Percentiles rank a stretch among this genome's conserved stretches.
Evolutionary conservation across 2,113 vertebrate genomes (phyloP).

Genomic region (Motacilla tschutschensis): DNA sequence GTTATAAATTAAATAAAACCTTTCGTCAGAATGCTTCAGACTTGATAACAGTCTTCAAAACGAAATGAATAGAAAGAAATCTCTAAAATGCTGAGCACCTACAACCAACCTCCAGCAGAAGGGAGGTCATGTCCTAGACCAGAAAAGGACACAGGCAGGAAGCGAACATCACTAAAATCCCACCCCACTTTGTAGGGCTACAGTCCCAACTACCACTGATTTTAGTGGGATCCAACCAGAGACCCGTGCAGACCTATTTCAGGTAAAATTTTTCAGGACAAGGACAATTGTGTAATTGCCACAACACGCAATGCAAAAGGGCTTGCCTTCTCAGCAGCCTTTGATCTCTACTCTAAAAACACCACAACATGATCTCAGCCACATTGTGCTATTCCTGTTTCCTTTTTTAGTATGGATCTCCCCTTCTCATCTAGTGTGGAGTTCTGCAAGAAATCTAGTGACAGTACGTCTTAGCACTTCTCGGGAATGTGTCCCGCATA

Average conservation of each 20-base stretch:
- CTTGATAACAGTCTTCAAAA: neutral
- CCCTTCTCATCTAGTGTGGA: constrained; percentile 11
- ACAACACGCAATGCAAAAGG: neutral
- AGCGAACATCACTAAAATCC: neutral
- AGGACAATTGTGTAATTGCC: constrained; percentile 24
- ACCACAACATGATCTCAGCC: constrained; percentile 7
- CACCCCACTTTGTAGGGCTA: too few relatives aligned
- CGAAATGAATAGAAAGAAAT: neutral
- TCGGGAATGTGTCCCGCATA: neutral
- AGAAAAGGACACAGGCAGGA: neutral
- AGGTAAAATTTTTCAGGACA: constrained; percentile 1
- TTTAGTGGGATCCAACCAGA: neutral
- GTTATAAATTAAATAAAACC: neutral
- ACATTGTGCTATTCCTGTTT: constrained; percentile 12
- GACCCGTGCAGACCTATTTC: neutral
- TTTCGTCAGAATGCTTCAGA: neutral
- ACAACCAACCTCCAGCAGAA: neutral
- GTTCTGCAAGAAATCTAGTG: constrained; percentile 28
- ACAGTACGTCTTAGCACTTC: constrained; percentile 20
- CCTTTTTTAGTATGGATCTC: constrained; percentile 40
- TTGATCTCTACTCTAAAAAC: constrained; percentile 30
- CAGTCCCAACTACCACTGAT: neutral
- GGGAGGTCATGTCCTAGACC: neutral
- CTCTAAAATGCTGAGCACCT: neutral
- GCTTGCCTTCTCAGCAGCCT: constrained; percentile 6